A percentile compares a stretch with the other conserved stretches of the same genome.
These are phyloP conservation scores for Zaprionus lachaisei DNA, from an alignment of 1,140 invertebrate species.

Conservation along the genomic window DNA sequence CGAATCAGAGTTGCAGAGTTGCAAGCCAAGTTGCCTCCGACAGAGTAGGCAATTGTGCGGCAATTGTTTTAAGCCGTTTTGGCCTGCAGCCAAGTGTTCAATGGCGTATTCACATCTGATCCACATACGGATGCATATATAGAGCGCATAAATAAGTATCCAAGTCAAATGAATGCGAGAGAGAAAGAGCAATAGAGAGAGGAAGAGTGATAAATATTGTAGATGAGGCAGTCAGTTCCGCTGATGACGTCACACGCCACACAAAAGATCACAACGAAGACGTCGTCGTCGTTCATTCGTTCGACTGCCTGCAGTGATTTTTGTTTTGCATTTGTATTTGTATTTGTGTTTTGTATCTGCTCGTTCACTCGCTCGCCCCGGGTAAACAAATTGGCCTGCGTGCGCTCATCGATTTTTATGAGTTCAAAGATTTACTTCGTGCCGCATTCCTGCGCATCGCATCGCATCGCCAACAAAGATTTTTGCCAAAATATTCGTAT, in stretches of 20 bases:
- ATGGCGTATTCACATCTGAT: constrained; percentile 23
- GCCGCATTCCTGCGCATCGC: constrained; percentile 67
- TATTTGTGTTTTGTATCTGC: not conserved
- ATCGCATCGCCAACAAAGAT: constrained; percentile 37
- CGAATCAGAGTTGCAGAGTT: constrained; percentile 14
- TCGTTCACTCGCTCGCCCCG: constrained; percentile 34
- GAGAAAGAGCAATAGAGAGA: not conserved
- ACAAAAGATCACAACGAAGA: constrained; percentile 48
- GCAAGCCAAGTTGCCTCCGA: constrained; percentile 13
- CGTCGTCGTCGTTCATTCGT: constrained; percentile 49
- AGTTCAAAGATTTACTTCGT: constrained; percentile 81
- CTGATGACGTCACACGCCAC: constrained; percentile 46
- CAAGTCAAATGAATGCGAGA: constrained; percentile 35
- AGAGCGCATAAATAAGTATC: constrained; percentile 37
- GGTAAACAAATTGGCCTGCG: constrained; percentile 73
- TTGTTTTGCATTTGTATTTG: constrained; percentile 35
- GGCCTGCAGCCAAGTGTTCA: constrained; percentile 45
- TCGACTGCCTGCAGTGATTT: constrained; percentile 1
- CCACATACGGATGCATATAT: constrained; percentile 16
- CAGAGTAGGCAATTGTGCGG: constrained; percentile 54
- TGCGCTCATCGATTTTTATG: constrained; percentile 82
- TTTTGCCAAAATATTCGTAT: constrained; percentile 35
- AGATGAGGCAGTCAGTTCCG: not conserved
- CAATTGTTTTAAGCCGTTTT: constrained; percentile 45
- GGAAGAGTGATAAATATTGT: not conserved